Evolutionary conservation across 1,140 invertebrate genomes (phyloP).

Genomic region (Chironomus striatipennis): DNA sequence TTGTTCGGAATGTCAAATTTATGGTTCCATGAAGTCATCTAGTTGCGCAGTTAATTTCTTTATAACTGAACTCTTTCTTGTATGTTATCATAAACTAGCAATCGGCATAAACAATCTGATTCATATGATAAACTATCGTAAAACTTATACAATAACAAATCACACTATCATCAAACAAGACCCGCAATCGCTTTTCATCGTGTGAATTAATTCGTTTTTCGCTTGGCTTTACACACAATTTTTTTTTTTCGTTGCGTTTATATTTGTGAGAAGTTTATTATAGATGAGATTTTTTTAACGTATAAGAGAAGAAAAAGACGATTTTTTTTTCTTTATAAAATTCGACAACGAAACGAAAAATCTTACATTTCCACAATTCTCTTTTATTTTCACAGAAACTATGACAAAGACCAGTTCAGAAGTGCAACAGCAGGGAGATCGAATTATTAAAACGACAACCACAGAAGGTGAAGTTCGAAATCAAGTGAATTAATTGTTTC

Average conservation of each 20-base stretch:
- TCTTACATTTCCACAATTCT: constrained; percentile 17
- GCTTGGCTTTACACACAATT: constrained; percentile 4
- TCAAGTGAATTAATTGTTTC: constrained; percentile 27
- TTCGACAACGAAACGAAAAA: background rate
- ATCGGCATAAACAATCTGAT: too few species aligned
- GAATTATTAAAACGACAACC: constrained; percentile 27
- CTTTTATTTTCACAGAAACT: constrained; percentile 21
- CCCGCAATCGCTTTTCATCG: constrained; percentile 11
- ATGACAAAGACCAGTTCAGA: constrained; percentile 21
- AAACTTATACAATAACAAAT: background rate
- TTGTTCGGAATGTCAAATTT: too few species aligned
- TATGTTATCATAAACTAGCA: too few species aligned
- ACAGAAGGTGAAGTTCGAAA: constrained; percentile 31
- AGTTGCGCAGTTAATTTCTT: too few species aligned
- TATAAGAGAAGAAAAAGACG: constrained; percentile 7
- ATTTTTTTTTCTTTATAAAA: background rate
- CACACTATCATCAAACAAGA: background rate
- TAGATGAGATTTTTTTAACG: constrained; percentile 3
- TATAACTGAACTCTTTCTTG: too few species aligned
- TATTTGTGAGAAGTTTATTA: constrained; percentile 14
- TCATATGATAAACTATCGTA: too few species aligned
- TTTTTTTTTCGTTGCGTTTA: background rate
- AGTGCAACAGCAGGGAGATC: constrained; percentile 9
- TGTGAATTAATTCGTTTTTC: constrained; percentile 13
- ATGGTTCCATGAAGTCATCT: too few species aligned